Conservation (phyloP, 2,888 invertebrate genomes). For the Platycheirus albimanus region DNA sequence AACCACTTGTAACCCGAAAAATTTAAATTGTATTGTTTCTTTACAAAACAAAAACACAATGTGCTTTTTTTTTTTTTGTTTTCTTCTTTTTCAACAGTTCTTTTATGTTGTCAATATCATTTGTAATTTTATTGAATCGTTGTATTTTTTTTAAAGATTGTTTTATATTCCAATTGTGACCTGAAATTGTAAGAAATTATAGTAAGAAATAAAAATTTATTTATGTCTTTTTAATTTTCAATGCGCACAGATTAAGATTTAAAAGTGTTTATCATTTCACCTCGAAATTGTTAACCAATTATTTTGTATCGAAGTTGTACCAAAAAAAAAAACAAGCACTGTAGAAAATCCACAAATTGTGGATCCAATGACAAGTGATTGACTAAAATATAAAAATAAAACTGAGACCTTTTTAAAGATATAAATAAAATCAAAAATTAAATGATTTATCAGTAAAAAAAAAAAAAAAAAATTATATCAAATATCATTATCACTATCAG, state of each 20-base stretch:
- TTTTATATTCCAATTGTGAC: slow-evolving; percentile 35
- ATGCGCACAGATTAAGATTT: slow-evolving; percentile 17
- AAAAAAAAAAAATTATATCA: slow-evolving; percentile 53
- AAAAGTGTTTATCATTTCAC: not conserved
- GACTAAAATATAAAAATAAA: slow-evolving; percentile 37
- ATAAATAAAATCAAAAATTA: slow-evolving; percentile 15
- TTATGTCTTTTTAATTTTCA: slow-evolving; percentile 13
- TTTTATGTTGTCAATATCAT: slow-evolving; percentile 11
- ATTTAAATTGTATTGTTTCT: slow-evolving; percentile 13
- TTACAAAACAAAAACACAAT: slow-evolving; percentile 21
- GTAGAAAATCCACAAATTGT: not conserved
- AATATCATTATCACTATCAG: slow-evolving; percentile 59
- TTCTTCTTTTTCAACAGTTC: slow-evolving; percentile 1
- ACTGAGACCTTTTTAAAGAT: not conserved
- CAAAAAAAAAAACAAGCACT: not conserved
- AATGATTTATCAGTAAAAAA: slow-evolving; percentile 44
- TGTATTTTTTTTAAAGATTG: slow-evolving; percentile 11
- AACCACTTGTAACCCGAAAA: slow-evolving; percentile 76
- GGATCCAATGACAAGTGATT: slow-evolving; percentile 48
- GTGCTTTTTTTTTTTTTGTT: slow-evolving; percentile 20
- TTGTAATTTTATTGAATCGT: slow-evolving; percentile 6
- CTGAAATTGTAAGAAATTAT: slow-evolving; percentile 31
- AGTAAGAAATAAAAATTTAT: slow-evolving; percentile 1
- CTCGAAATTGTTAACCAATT: not conserved
- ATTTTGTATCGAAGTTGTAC: not conserved